Percentiles rank a stretch among this genome's conserved stretches.
Evolutionary conservation across 2,113 vertebrate species (phyloP).

Genomic region (Paedocypris sp.): DNA sequence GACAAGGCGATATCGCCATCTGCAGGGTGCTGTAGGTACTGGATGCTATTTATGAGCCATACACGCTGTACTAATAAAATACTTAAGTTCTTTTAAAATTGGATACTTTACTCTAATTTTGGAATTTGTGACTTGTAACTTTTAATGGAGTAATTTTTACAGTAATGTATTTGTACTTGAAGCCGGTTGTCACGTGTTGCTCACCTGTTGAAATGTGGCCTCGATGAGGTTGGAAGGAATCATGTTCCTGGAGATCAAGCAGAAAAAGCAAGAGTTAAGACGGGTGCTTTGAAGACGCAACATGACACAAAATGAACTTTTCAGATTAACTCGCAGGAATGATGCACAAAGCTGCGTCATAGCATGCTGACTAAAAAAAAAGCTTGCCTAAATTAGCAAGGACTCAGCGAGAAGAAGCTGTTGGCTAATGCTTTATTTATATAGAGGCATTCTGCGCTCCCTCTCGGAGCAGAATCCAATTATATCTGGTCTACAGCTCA

Average conservation of each 20-base stretch:
- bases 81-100: no score
- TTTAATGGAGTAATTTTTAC: no score
- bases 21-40: no score
- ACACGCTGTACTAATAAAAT: no score
- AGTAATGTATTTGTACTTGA: no score
- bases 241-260: conserved; percentile 69
- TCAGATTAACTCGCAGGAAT: not conserved
- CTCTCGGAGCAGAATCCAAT: conserved; percentile 3
- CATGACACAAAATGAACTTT: not conserved
- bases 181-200: not conserved
- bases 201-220: conserved; percentile 79
- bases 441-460: not conserved
- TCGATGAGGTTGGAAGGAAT: conserved; percentile 79
- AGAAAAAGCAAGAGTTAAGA: no score
- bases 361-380: not conserved
- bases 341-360: not conserved
- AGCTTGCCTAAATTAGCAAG: not conserved
- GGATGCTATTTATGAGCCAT: no score
- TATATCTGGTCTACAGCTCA: conserved; percentile 29
- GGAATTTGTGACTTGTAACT: no score
- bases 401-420: not conserved
- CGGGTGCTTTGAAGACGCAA: not conserved
- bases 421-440: conserved; percentile 6
- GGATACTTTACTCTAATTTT: no score
- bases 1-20: no score